These are phyloP conservation scores for Manis pentadactyla DNA, from an alignment of 2,797 vertebrate species.

Conservation along the genomic window DNA sequence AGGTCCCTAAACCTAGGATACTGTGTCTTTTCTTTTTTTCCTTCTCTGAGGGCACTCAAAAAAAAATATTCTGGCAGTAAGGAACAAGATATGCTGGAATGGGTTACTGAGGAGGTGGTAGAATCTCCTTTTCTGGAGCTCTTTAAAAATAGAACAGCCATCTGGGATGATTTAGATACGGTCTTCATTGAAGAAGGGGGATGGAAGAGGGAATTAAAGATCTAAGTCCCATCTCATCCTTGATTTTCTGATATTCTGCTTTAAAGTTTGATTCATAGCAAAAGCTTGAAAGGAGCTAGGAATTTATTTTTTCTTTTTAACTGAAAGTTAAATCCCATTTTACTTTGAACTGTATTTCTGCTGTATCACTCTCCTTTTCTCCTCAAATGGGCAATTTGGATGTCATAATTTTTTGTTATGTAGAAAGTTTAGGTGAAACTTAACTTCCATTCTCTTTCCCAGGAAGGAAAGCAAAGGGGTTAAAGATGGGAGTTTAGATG, in stretches of 20 bases:
- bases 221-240: constrained; percentile 47
- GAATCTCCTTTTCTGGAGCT: constrained; percentile 74
- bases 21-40: neutral
- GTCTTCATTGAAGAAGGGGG: constrained; percentile 54
- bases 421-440: constrained; percentile 8
- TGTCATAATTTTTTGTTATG: constrained; percentile 6
- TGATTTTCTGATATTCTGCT: constrained; percentile 67
- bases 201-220: neutral
- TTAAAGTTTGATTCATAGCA: constrained; percentile 46
- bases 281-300: constrained; percentile 51
- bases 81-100: constrained; percentile 63
- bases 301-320: constrained; percentile 48
- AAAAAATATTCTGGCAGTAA: constrained; percentile 63
- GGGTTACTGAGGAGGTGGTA: constrained; percentile 76
- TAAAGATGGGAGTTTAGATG: neutral
- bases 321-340: constrained; percentile 32
- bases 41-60: neutral
- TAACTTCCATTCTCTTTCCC: constrained; percentile 29
- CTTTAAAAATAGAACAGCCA: constrained; percentile 81
- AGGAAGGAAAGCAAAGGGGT: neutral
- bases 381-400: constrained; percentile 48
- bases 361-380: neutral
- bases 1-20: neutral
- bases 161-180: constrained; percentile 75
- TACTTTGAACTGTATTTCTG: constrained; percentile 50